Conservation (phyloP, 30 jellyfish, hydroid and myxozoan species). For the Mastigias papua region DNA sequence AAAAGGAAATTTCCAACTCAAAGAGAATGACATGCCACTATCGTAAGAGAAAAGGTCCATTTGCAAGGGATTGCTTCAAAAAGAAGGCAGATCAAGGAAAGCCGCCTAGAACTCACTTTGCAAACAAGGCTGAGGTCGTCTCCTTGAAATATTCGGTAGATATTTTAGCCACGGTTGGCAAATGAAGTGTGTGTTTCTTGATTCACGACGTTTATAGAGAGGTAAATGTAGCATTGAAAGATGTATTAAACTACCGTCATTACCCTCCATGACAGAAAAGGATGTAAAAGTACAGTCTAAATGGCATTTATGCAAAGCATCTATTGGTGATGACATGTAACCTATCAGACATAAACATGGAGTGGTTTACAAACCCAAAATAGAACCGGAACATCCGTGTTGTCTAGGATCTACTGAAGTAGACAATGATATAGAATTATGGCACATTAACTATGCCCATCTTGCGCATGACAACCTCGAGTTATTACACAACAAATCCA, state of each 20-base stretch:
- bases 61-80: conserved; percentile 51
- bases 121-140: neutral
- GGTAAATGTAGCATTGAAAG: too few relatives aligned
- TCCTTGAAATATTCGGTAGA: neutral
- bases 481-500: too few relatives aligned
- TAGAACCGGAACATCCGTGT: conserved; percentile 15
- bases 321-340: conserved; percentile 18
- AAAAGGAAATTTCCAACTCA: neutral
- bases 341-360: conserved; percentile 39
- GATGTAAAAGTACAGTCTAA: conserved; percentile 39
- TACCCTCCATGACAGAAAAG: conserved; percentile 35
- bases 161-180: neutral
- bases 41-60: conserved; percentile 23
- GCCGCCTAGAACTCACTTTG: neutral
- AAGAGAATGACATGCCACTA: conserved; percentile 46
- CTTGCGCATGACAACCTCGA: neutral
- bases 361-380: conserved; percentile 31
- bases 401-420: too few relatives aligned
- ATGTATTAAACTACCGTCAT: conserved; percentile 25
- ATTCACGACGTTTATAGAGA: conserved; percentile 41
- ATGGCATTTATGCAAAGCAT: conserved; percentile 32
- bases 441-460: neutral
- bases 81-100: conserved; percentile 9
- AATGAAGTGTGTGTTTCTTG: conserved; percentile 6
- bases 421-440: neutral